Evolutionary conservation across 2,888 invertebrate species (phyloP), one percentile per base, ranked within the genome.

Genomic region (Drosophila mettleri): DNA sequence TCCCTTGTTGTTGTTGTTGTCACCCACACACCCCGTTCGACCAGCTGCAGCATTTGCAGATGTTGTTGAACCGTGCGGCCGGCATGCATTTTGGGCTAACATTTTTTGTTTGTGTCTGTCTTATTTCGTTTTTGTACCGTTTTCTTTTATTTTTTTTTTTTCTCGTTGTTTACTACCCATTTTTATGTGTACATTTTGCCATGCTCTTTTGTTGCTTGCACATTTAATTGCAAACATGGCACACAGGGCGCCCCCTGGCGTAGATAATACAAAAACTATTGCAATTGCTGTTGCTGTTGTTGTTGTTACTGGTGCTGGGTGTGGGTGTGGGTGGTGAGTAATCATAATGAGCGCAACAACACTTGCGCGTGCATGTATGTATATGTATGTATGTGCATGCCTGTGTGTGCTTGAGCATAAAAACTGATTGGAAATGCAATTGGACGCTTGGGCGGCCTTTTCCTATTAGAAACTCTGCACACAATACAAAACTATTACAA

Each of bases 361-460:
- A 83, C 80, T 86, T 77, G 84, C 77, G 49, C 9, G 45, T 53
- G 48, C 22, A 27, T 14, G 10, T 36, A 48, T 63, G 33, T 49
- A 33, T 9, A 1, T 24, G 4, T 18, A 18, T 31, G 5, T 46
- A 14, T 66, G 39, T 53, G 38, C 53, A 20, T 58, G 48, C 53
- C 31, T 49, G 46, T 49, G 31, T 34, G 29, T 59, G 51, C 36
- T 59, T 54, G 64, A 70, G 73, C 68, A 84, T 64, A 84, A 86
- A 88, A 85, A 84, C 78, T 89, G 89, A 87, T 89, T 85, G 85
- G 72, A 85, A 89, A 78, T 85, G 85, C 89, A 85, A 89, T 89
- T 87, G 88, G 77, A 80, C 80, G 84, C 80, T 79, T 82, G 86
- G 80, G 69, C 83, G 70, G 83, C 78, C 62, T 88, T 78, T 84